phyloP scores from a whole-genome alignment of 2,888 invertebrate genomes.

The Girardia tigrina region DNA sequence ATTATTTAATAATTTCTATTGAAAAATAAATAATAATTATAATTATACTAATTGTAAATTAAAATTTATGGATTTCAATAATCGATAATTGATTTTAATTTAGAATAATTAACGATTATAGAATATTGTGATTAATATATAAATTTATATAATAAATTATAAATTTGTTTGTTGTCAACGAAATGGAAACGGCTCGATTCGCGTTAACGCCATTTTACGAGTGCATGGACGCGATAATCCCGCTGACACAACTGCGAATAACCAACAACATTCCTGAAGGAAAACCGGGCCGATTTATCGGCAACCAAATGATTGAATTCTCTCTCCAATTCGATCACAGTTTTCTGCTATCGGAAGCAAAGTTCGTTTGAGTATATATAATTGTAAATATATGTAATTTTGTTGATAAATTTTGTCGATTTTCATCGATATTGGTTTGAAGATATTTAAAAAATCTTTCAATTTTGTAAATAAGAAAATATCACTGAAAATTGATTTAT shows the following conservation, averaged over 20 bases:
- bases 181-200: constrained; percentile 6
- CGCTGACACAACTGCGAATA: not conserved
- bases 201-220: constrained; percentile 19
- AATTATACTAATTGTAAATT: not conserved
- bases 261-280: not conserved
- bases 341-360: constrained; percentile 5
- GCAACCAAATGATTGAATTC: not conserved
- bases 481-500: too few species aligned
- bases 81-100: constrained; percentile 23
- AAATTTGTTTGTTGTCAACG: too few species aligned
- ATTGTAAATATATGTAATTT: too few species aligned
- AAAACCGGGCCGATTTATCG: constrained; percentile 19
- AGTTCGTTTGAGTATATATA: not conserved
- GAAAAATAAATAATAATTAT: not conserved
- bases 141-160: too few species aligned
- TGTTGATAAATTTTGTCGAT: too few species aligned
- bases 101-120: constrained; percentile 7
- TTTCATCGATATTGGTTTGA: too few species aligned
- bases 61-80: not conserved
- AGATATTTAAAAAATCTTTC: too few species aligned
- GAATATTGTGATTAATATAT: not conserved
- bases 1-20: not conserved
- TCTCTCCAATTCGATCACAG: constrained; percentile 7
- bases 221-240: not conserved
- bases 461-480: too few species aligned